Evolutionary conservation across 2,888 invertebrate species (phyloP).

Genomic region (Molanna angustata): DNA sequence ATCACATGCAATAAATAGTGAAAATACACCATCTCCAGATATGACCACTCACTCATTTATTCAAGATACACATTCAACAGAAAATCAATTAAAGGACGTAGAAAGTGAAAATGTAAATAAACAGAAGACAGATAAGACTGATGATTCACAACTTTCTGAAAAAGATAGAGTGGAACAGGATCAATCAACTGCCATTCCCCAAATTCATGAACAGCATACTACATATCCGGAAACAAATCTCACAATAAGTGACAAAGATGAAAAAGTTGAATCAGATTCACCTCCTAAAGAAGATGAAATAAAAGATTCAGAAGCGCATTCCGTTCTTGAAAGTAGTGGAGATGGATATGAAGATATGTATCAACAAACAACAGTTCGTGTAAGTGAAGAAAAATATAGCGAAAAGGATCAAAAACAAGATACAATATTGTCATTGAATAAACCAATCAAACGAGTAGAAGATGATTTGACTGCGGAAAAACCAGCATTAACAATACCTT

Average conservation of each 20-base stretch:
- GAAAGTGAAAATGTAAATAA: too few species aligned
- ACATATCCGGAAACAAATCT: not conserved
- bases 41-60: conserved; percentile 20
- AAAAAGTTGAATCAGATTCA: not conserved
- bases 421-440: conserved; percentile 4
- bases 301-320: conserved; percentile 2
- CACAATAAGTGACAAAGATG: not conserved
- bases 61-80: too few species aligned
- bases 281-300: not conserved
- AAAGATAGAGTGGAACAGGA: not conserved
- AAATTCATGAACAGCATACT: not conserved
- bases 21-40: conserved; percentile 8
- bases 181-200: not conserved
- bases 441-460: conserved; percentile 7
- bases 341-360: not conserved
- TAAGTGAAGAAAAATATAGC: too few species aligned
- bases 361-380: not conserved
- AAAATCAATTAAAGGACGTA: too few species aligned
- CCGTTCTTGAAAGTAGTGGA: conserved; percentile 16
- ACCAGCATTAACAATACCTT: too few species aligned
- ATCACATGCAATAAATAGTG: too few species aligned
- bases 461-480: too few species aligned
- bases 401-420: not conserved
- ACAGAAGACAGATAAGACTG: too few species aligned
- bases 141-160: not conserved